Conservation (phyloP, 2,888 invertebrate genomes). For the Macaria liturata region DNA sequence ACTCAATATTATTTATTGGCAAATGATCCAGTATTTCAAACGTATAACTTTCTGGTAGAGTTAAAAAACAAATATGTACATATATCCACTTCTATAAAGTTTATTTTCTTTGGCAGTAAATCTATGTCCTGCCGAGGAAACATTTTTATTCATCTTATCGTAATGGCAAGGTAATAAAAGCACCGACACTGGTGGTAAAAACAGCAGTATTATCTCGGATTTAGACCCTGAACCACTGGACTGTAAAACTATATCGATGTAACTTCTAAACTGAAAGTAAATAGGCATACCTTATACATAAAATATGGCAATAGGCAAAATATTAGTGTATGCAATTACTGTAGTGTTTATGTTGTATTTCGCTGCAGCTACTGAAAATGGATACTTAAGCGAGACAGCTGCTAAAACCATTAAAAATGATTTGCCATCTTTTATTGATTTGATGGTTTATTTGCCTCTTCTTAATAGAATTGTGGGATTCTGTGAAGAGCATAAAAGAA, state of each 20-base stretch:
- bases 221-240: conserved; percentile 6
- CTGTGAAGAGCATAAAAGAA: conserved; percentile 4
- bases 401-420: conserved; percentile 1
- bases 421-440: conserved; percentile 14
- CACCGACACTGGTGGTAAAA: conserved; percentile 2
- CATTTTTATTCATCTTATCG: conserved; percentile 20
- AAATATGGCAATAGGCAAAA: conserved; percentile 7
- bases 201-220: conserved; percentile 14
- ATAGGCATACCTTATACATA: neutral
- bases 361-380: conserved; percentile 2
- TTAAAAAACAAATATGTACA: no score
- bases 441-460: conserved; percentile 4
- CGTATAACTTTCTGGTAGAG: no score
- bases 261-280: neutral
- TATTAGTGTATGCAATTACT: neutral
- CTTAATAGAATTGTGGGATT: conserved; percentile 10
- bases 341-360: neutral
- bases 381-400: neutral
- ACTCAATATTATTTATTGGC: no score
- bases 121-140: conserved; percentile 14
- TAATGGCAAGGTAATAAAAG: conserved; percentile 16
- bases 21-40: no score
- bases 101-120: conserved; percentile 13
- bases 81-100: neutral
- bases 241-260: neutral